Conservation (phyloP, 2,797 vertebrate species). For the Apogon talboti region DNA sequence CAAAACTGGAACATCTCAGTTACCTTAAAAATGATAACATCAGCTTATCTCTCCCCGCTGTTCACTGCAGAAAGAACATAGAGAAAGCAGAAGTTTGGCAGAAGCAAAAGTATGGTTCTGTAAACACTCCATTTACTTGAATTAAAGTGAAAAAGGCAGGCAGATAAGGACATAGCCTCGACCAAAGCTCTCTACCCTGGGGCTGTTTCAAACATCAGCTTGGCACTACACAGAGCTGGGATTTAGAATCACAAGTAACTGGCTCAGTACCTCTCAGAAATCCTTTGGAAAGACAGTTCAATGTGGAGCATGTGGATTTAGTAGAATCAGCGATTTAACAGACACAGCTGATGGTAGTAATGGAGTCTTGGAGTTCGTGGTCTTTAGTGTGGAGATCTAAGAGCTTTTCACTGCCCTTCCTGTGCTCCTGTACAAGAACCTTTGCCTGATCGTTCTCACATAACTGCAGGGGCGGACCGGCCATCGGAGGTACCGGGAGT, state of each 20-base stretch:
- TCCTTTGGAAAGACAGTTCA: constrained; percentile 41
- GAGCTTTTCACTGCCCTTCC: constrained; percentile 16
- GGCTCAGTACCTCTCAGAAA: constrained; percentile 39
- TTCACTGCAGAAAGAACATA: too few species aligned
- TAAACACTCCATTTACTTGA: constrained; percentile 15
- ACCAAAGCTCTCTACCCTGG: constrained; percentile 21
- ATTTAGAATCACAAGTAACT: constrained; percentile 52
- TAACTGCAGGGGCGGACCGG: constrained; percentile 9
- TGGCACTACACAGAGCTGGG: constrained; percentile 37
- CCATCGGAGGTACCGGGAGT: too few species aligned
- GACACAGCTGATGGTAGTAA: constrained; percentile 36
- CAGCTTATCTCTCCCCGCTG: too few species aligned
- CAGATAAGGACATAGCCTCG: constrained; percentile 23
- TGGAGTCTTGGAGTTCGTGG: constrained; percentile 37
- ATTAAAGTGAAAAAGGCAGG: constrained; percentile 23
- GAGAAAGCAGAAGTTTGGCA: not conserved
- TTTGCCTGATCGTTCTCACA: constrained; percentile 5
- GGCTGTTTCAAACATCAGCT: constrained; percentile 43
- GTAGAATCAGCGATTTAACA: constrained; percentile 47
- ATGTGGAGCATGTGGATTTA: constrained; percentile 53
- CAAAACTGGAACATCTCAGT: too few species aligned
- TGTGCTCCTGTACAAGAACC: not conserved
- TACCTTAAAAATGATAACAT: too few species aligned
- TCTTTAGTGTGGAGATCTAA: constrained; percentile 42
- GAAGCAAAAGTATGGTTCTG: not conserved